Evolutionary conservation across 2,113 vertebrate genomes (phyloP).

Genomic region (Pedetes capensis): DNA sequence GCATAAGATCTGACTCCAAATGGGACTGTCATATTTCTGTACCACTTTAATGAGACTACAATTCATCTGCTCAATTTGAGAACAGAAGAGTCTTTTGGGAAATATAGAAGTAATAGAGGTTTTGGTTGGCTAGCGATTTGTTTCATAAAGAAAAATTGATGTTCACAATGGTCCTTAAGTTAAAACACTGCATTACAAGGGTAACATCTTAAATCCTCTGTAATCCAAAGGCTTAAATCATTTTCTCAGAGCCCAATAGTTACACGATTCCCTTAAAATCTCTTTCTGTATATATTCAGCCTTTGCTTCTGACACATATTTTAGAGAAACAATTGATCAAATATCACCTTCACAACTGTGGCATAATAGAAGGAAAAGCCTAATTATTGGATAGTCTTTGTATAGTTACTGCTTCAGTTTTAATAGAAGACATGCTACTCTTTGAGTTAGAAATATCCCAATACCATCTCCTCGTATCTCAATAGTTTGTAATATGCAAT

Average conservation of each 20-base stretch:
- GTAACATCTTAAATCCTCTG: constrained; percentile 41
- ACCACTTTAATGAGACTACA: background rate
- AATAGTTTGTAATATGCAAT: background rate
- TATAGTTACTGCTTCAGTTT: background rate
- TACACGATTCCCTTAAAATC: background rate
- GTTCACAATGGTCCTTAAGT: constrained; percentile 1
- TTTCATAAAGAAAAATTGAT: constrained; percentile 54
- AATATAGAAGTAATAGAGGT: constrained; percentile 41
- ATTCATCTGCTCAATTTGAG: constrained; percentile 38
- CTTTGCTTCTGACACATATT: background rate
- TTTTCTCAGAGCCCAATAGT: background rate
- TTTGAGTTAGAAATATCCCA: background rate
- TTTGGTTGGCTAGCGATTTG: constrained; percentile 50
- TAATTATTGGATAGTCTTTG: background rate
- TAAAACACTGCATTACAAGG: constrained; percentile 50
- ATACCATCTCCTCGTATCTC: background rate
- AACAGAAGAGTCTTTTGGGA: constrained; percentile 32
- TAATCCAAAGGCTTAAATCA: constrained; percentile 59
- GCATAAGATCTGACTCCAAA: background rate
- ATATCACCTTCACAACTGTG: background rate
- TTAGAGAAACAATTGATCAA: background rate
- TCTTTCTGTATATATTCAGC: constrained; percentile 10
- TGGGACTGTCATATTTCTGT: background rate
- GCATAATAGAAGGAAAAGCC: background rate
- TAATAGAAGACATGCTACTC: background rate